Conservation (phyloP, 2,888 invertebrate species). For the Alloplasta piceator region DNA sequence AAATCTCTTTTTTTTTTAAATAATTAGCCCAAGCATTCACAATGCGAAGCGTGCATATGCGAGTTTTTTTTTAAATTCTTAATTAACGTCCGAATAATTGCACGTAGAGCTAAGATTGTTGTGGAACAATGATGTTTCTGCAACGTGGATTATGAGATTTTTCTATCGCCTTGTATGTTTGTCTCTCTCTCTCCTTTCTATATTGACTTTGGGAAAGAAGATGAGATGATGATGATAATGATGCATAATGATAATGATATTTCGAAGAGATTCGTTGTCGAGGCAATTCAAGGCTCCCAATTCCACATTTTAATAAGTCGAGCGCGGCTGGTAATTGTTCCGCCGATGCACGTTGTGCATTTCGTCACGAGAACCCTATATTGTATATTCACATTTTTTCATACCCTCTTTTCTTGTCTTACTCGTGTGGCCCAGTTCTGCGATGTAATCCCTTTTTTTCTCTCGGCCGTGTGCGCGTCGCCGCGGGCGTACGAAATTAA, state of each 20-base stretch:
- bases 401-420: constrained; percentile 2
- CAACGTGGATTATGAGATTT: constrained; percentile 20
- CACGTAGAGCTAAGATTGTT: constrained; percentile 17
- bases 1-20: background rate
- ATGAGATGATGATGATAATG: background rate
- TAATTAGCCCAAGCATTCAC: background rate
- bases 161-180: background rate
- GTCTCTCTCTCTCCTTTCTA: background rate
- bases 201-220: background rate
- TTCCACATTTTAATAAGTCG: constrained; percentile 46
- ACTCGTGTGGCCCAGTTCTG: constrained; percentile 27
- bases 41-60: constrained; percentile 12
- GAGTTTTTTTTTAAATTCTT: constrained; percentile 33
- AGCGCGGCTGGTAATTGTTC: constrained; percentile 37
- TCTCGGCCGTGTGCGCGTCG: background rate
- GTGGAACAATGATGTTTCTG: constrained; percentile 47
- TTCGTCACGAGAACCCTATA: constrained; percentile 38
- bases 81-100: constrained; percentile 48
- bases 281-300: constrained; percentile 42
- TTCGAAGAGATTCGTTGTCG: constrained; percentile 8
- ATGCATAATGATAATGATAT: background rate
- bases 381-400: background rate
- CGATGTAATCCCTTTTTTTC: background rate
- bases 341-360: constrained; percentile 35
- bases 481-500: no score